A percentile compares a stretch with the other conserved stretches of the same genome.
Evolutionary conservation across 2,113 vertebrate species (phyloP).

Genomic region (Microcebus jonahi): DNA sequence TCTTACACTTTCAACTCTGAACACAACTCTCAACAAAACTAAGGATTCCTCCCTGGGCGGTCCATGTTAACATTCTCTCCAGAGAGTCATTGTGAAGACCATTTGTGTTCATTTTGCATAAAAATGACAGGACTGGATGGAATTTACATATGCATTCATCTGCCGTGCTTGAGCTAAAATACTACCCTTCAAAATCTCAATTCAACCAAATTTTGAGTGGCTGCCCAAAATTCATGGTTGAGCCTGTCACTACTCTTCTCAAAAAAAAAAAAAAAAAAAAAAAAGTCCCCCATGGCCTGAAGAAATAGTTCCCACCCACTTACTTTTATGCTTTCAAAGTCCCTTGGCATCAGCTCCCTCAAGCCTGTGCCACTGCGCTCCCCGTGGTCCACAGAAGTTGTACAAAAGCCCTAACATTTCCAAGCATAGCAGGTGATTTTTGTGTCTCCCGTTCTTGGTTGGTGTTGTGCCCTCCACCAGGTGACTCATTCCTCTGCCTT

Average conservation of each 20-base stretch:
- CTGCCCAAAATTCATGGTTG: conserved; percentile 9
- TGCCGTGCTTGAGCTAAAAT: conserved; percentile 62
- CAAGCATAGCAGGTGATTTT: not conserved
- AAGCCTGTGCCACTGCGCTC: not conserved
- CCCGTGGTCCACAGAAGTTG: not conserved
- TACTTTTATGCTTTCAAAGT: not conserved
- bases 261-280: not conserved
- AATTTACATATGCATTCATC: conserved; percentile 67
- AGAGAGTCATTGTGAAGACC: conserved; percentile 26
- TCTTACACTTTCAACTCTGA: not conserved
- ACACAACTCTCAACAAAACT: not conserved
- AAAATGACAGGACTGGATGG: conserved; percentile 30
- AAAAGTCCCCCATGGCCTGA: not conserved
- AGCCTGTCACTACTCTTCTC: not conserved
- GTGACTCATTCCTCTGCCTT: not conserved
- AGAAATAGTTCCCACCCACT: not conserved
- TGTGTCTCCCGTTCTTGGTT: not conserved
- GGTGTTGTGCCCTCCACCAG: rapidly evolving
- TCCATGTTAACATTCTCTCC: conserved; percentile 38
- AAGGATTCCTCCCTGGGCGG: not conserved
- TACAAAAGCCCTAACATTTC: not conserved
- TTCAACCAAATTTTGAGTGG: conserved; percentile 40
- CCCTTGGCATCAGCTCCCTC: not conserved
- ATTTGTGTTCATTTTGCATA: conserved; percentile 56
- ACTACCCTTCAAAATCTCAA: conserved; percentile 60